A percentile compares a stretch with the other conserved stretches of the same genome.
These are phyloP conservation scores for Drosophila rubida DNA, from an alignment of 2,888 invertebrate species.

Conservation along the genomic window DNA sequence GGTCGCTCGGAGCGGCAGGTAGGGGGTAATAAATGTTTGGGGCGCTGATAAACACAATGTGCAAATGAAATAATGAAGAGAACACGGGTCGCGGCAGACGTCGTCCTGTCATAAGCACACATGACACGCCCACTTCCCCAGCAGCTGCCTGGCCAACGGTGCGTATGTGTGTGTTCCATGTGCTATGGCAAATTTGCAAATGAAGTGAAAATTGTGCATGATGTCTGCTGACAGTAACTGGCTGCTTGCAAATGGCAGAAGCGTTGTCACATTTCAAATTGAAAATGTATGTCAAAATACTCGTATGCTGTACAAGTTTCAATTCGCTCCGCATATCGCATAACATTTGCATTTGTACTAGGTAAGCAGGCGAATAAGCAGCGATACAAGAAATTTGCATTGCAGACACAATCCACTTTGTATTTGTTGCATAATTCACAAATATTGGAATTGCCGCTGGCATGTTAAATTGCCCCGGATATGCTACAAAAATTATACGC, in stretches of 20 bases:
- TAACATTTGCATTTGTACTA: slow-evolving; percentile 36
- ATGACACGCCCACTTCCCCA: slow-evolving; percentile 5
- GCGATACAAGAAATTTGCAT: background rate
- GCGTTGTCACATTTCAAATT: slow-evolving; percentile 72
- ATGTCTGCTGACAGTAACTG: slow-evolving; percentile 25
- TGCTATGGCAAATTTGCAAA: slow-evolving; percentile 43
- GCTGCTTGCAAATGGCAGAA: slow-evolving; percentile 27
- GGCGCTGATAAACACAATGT: slow-evolving; percentile 66
- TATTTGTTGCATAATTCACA: slow-evolving; percentile 19
- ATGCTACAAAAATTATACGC: slow-evolving; percentile 12
- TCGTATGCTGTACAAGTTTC: slow-evolving; percentile 5
- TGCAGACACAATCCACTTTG: background rate
- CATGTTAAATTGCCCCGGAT: slow-evolving; percentile 10
- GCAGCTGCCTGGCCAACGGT: background rate
- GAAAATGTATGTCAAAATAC: slow-evolving; percentile 69
- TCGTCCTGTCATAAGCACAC: slow-evolving; percentile 50
- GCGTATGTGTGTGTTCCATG: slow-evolving; percentile 5
- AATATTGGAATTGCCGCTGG: background rate
- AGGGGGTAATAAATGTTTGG: slow-evolving; percentile 62
- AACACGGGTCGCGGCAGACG: slow-evolving; percentile 59
- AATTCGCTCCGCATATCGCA: slow-evolving; percentile 26
- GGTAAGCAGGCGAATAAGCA: slow-evolving; percentile 37
- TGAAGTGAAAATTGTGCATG: slow-evolving; percentile 47
- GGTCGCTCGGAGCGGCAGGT: slow-evolving; percentile 12
- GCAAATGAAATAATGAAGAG: slow-evolving; percentile 77